Evolutionary conservation across 1,140 invertebrate species (phyloP), one percentile per base, ranked within the genome.

Genomic region (Zaprionus camerounensis): DNA sequence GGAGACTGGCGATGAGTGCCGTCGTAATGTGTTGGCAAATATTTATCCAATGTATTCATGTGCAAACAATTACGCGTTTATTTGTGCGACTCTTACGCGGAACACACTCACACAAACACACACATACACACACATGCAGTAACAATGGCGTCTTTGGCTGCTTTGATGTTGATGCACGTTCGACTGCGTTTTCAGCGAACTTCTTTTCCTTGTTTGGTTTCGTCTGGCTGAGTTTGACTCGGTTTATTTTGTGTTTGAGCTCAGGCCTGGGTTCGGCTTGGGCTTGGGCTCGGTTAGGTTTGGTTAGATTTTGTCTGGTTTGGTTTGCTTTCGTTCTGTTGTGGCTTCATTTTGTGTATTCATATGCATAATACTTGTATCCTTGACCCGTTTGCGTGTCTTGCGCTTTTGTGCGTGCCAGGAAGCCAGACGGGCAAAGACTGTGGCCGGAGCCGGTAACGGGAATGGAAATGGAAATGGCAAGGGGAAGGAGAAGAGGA

Each of bases 21-120:
- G 17, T 59, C 55, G 66, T 56, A 51, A 72, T 66, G 51, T 59
- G 73, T 84, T 82, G 69, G 80, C 66, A 83, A 84, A 86, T 90
- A 81, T 90, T 88, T 88, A 84, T 71, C 71, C 76, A 88, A 88
- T 90, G 84, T 90, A 88, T 84, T 88, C 78, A 88, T 88, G 84
- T 88, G 81, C 75, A 88, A 88, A 90, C 84, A 88, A 88, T 88
- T 88, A 88, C 78, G 85, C 84, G 78, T 81, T 90, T 81, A 88
- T 90, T 88, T 90, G 81, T 90, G 85, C 81, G 77, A 88, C 73
- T 87, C 78, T 84, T 71, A 51, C 80, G 69, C 67, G 78, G 36
- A 53, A 56, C 49, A 81, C 65, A 67, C 71, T 36, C 11, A 67
- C 36, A 41, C 56, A 61, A 22, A 38, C 44, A 11, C 44, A 22